A percentile compares a stretch with the other conserved stretches of the same genome.
These are phyloP conservation scores for Stenodema calcarata DNA, from an alignment of 2,888 invertebrate species.

Conservation along the genomic window DNA sequence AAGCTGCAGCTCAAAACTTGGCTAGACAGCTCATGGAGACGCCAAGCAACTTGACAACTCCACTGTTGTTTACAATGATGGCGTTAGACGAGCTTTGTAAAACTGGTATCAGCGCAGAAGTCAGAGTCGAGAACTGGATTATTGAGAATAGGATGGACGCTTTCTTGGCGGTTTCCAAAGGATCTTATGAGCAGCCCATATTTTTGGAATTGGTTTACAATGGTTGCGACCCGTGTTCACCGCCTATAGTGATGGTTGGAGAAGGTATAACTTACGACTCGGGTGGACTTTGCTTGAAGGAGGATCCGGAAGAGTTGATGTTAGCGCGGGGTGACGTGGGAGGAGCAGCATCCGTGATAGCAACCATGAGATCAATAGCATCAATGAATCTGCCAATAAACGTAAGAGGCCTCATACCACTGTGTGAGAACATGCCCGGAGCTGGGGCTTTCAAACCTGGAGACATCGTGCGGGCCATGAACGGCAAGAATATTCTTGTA, in stretches of 20 bases:
- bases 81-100: slow-evolving; percentile 67
- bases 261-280: slow-evolving; percentile 73
- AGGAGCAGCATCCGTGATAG: slow-evolving; percentile 78
- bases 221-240: slow-evolving; percentile 66
- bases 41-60: slow-evolving; percentile 81
- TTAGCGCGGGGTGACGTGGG: slow-evolving; percentile 86
- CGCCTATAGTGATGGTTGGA: slow-evolving; percentile 77
- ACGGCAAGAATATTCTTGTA: slow-evolving; percentile 77
- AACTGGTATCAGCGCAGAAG: slow-evolving; percentile 69
- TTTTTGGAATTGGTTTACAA: slow-evolving; percentile 80
- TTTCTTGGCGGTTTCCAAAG: slow-evolving; percentile 77
- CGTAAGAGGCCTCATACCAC: slow-evolving; percentile 75
- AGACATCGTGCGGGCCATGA: slow-evolving; percentile 77
- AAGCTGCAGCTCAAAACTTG: slow-evolving; percentile 82
- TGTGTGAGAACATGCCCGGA: slow-evolving; percentile 82
- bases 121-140: slow-evolving; percentile 77
- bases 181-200: slow-evolving; percentile 78
- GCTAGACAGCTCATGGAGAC: slow-evolving; percentile 79
- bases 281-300: slow-evolving; percentile 77
- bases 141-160: slow-evolving; percentile 80
- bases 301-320: slow-evolving; percentile 67
- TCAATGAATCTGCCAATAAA: slow-evolving; percentile 74
- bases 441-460: slow-evolving; percentile 81
- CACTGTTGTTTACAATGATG: slow-evolving; percentile 76
- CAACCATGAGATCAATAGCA: slow-evolving; percentile 79